Conservation (phyloP, 2,888 invertebrate species). For the Drosophila birchii region DNA sequence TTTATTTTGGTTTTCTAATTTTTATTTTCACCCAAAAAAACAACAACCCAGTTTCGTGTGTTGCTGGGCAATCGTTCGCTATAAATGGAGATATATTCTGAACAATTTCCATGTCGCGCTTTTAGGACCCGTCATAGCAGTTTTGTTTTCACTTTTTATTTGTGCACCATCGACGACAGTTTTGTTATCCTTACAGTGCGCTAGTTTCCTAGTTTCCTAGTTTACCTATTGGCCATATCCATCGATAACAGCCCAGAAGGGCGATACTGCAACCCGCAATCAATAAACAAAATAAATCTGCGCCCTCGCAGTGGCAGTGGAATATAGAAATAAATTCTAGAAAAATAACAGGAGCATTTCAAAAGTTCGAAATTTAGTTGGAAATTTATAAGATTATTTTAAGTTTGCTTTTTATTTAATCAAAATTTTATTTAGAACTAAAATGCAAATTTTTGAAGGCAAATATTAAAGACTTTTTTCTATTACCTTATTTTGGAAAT, state of each 20-base stretch:
- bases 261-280: slow-evolving; percentile 40
- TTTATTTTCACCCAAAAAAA: slow-evolving; percentile 17
- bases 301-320: slow-evolving; percentile 36
- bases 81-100: slow-evolving; percentile 59
- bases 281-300: slow-evolving; percentile 69
- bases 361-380: not conserved
- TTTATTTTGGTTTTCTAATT: slow-evolving; percentile 49
- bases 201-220: slow-evolving; percentile 12
- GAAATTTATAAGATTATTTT: not conserved
- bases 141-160: not conserved
- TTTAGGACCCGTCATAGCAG: slow-evolving; percentile 50
- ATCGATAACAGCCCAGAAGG: slow-evolving; percentile 27
- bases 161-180: slow-evolving; percentile 26
- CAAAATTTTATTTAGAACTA: no score
- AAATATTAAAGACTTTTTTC: no score
- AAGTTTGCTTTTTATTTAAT: not conserved
- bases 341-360: slow-evolving; percentile 1
- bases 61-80: slow-evolving; percentile 59
- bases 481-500: not conserved
- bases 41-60: slow-evolving; percentile 39
- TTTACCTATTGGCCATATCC: slow-evolving; percentile 35
- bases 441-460: no score
- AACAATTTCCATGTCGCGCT: slow-evolving; percentile 56
- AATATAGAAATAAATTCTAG: slow-evolving; percentile 1
- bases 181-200: slow-evolving; percentile 32